Percentiles rank a stretch among this genome's conserved stretches.
phyloP scores from a whole-genome alignment of 2,797 vertebrate species.

The Tympanoctomys barrerae region DNA sequence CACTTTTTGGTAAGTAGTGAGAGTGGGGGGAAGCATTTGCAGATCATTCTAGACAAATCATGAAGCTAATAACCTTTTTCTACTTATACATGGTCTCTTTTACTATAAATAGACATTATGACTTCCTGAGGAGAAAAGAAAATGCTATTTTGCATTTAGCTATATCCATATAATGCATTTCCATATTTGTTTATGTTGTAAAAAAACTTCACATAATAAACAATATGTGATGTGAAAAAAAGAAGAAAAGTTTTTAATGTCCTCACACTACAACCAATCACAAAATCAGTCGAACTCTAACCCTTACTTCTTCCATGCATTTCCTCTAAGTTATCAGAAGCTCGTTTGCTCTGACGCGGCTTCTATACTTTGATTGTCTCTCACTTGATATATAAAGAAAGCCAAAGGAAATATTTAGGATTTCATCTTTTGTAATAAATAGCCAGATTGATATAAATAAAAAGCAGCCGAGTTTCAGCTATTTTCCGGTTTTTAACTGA shows the following conservation, averaged over 20 bases:
- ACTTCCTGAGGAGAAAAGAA: constrained; percentile 44
- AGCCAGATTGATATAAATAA: background rate
- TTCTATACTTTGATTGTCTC: background rate
- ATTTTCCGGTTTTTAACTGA: background rate
- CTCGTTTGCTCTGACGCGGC: background rate
- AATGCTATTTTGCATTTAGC: constrained; percentile 91
- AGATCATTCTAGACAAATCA: constrained; percentile 89
- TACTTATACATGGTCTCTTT: background rate
- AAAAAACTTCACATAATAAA: background rate
- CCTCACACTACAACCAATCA: background rate
- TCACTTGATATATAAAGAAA: background rate
- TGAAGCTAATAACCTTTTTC: constrained; percentile 84
- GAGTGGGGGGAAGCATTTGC: constrained; percentile 65
- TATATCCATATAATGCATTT: constrained; percentile 96
- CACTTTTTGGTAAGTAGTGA: constrained; percentile 89
- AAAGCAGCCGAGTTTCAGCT: background rate
- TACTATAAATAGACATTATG: background rate
- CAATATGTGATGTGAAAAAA: background rate
- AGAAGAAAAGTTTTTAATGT: background rate
- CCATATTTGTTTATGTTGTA: constrained; percentile 87
- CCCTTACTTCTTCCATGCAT: background rate
- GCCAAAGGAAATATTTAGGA: background rate
- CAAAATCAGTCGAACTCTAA: background rate
- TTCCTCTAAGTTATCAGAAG: background rate
- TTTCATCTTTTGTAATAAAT: background rate